Base-by-base conservation (phyloP, 2,888 invertebrate species). In the Syrista parreyssii region DNA sequence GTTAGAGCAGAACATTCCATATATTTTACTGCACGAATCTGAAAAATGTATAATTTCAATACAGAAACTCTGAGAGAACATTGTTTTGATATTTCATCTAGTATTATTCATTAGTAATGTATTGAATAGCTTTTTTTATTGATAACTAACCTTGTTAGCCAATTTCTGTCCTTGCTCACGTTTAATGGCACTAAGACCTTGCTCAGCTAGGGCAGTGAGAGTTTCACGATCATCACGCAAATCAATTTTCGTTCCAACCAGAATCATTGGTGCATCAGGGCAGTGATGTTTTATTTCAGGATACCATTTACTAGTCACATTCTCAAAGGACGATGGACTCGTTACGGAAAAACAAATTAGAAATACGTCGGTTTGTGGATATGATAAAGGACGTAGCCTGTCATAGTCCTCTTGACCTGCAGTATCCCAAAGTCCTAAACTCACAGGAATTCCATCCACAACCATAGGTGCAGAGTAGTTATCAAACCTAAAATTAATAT, bases 241-340 rank as follows among this genome's bases (percentile, higher is more conserved):
- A 94, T 99, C 99, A 92, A 99, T 98, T 94, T 99, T 99, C 85
- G 99, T 99, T 88, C 99, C 99, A 92, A 99, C 98, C 92, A 99
- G 95, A 92, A 99, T 97, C 92, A 99, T 98, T 81, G 99, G 99
- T 84, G 99, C 98, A 93, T 99, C 99, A 82, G 99, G 99, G 94
- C 99, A 99, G 92, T 99, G 99, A 92, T 99, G 99, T 93, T 99
- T 98, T 88, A 99, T 98, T 95, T 99, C 99, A 84, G 99, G 99
- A 93, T 98, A 98, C 99, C 99, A 99, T 93, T 99, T 99, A 85
- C 98, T 98, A 89, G 98, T 98, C 83, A 99, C 98, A 94, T 99
- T 99, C 94, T 99, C 99, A 93, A 98, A 99, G 75, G 99, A 99
- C 76, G 99, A 98, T 82, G 99, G 99, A 92, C 98, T 98, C 87